Evolutionary conservation across 1,140 invertebrate genomes (phyloP).

Genomic region (Drosophila gunungcola): DNA sequence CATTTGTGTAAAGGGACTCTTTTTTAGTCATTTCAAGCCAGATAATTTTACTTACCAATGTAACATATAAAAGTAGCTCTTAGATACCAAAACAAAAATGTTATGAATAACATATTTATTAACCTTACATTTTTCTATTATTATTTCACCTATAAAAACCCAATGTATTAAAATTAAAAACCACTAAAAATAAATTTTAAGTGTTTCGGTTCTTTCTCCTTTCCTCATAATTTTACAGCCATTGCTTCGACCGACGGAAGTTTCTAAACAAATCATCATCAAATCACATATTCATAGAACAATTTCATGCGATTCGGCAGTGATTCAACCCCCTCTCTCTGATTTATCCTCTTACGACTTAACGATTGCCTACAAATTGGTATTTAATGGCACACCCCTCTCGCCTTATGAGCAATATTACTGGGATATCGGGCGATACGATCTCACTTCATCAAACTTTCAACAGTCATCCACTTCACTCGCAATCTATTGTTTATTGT

Average conservation of each 20-base stretch:
- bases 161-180: slow-evolving; percentile 4
- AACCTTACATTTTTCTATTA: neutral
- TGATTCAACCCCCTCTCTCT: neutral
- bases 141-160: neutral
- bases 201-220: neutral
- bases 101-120: no score
- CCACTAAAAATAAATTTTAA: neutral
- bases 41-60: no score
- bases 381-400: slow-evolving; percentile 55
- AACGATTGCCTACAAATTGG: slow-evolving; percentile 65
- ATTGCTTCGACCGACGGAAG: slow-evolving; percentile 12
- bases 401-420: slow-evolving; percentile 20
- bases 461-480: slow-evolving; percentile 58
- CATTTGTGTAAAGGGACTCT: no score
- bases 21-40: no score
- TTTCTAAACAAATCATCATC: slow-evolving; percentile 30
- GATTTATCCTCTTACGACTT: slow-evolving; percentile 48
- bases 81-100: no score
- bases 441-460: slow-evolving; percentile 79
- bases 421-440: slow-evolving; percentile 42
- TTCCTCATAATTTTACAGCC: slow-evolving; percentile 9
- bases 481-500: slow-evolving; percentile 68
- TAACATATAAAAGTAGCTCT: no score
- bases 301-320: slow-evolving; percentile 37
- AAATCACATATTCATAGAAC: slow-evolving; percentile 36